phyloP scores from a whole-genome alignment of 2,888 invertebrate genomes.

The Leucophora obtusa region DNA sequence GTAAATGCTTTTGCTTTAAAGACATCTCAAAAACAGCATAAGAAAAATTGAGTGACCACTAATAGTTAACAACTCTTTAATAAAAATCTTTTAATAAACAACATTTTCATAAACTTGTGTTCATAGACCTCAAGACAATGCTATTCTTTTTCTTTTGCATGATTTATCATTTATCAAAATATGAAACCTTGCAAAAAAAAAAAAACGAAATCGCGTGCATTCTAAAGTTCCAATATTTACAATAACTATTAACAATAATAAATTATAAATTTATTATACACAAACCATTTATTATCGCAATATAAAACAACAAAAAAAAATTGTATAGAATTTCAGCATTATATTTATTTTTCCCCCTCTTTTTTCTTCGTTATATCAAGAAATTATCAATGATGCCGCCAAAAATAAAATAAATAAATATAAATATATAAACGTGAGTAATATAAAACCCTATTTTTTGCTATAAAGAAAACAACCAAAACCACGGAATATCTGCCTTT shows the following conservation, averaged over 20 bases:
- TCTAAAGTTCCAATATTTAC: conserved; percentile 50
- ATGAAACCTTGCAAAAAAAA: conserved; percentile 19
- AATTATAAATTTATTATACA: conserved; percentile 50
- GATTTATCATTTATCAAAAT: neutral
- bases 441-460: conserved; percentile 48
- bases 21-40: too few relatives aligned
- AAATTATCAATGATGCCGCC: conserved; percentile 44
- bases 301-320: conserved; percentile 33
- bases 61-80: neutral
- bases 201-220: conserved; percentile 44
- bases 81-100: neutral
- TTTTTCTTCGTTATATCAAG: conserved; percentile 6
- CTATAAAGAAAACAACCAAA: neutral
- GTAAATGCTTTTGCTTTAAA: too few relatives aligned
- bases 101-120: neutral
- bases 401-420: conserved; percentile 10
- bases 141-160: neutral
- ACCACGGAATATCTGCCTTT: conserved; percentile 7
- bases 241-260: conserved; percentile 46
- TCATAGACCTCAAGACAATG: neutral
- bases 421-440: conserved; percentile 46
- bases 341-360: conserved; percentile 36
- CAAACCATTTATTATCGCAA: conserved; percentile 59
- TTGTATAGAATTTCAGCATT: conserved; percentile 45
- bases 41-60: too few relatives aligned